A percentile compares a stretch with the other conserved stretches of the same genome.
phyloP scores from a whole-genome alignment of 2,888 invertebrate species.

The Hemistola chrysoprasaria region DNA sequence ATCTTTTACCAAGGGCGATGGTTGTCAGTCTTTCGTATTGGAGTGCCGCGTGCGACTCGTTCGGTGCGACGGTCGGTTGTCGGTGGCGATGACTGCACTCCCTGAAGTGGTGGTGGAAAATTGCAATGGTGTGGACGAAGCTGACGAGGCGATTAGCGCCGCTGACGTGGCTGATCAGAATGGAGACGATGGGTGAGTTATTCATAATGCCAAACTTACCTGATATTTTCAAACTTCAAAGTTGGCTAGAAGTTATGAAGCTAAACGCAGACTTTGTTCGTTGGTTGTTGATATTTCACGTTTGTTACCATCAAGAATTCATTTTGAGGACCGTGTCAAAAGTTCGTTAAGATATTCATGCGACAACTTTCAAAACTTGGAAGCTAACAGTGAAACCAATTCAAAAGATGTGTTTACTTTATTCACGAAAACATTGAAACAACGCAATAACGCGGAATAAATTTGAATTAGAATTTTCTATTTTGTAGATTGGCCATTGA shows the following conservation, averaged over 20 bases:
- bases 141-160: conserved; percentile 37
- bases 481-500: conserved; percentile 82
- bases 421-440: not conserved
- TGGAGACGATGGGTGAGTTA: conserved; percentile 65
- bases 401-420: too few species aligned
- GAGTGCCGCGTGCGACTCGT: conserved; percentile 50
- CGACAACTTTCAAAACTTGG: too few species aligned
- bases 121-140: conserved; percentile 66
- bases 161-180: conserved; percentile 48
- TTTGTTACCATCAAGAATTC: too few species aligned
- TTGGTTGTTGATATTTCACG: too few species aligned
- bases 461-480: conserved; percentile 67
- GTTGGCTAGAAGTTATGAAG: too few species aligned
- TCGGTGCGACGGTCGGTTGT: conserved; percentile 36
- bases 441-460: conserved; percentile 31
- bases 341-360: too few species aligned
- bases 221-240: too few species aligned
- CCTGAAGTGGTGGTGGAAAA: conserved; percentile 65
- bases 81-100: conserved; percentile 61
- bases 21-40: conserved; percentile 64
- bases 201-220: too few species aligned
- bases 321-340: too few species aligned
- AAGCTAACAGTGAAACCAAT: too few species aligned
- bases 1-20: conserved; percentile 77
- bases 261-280: too few species aligned